Evolutionary conservation across 1,140 invertebrate genomes (phyloP), one percentile per base, ranked within the genome.

Genomic region (Hestina assimilis): DNA sequence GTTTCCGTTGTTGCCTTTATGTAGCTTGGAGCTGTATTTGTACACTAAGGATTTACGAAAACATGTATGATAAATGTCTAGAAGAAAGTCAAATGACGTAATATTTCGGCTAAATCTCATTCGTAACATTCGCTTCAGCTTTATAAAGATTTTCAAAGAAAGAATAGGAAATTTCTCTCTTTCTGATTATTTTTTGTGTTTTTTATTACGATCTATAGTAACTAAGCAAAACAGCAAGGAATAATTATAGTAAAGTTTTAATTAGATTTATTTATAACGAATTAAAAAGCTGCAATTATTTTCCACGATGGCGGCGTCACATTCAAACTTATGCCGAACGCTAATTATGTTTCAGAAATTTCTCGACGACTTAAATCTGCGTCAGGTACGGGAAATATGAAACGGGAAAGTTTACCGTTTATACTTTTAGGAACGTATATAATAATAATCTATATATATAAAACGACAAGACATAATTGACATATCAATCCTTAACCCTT

Each of bases 331-430:
- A 48, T 29, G 46, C 46, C 46, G 46, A 48, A 48, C 35, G 46
- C 46, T 48, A 48, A 48, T 48, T 48, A 48, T 48, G 46, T 48
- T 48, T 35, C 46, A 35, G 46, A 48, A 48, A 48, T 35, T 48
- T 48, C 46, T 35, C 46, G 24, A 48, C 46, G 46, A 48, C 46
- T 48, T 20, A 35, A 31, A 33, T 23, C 31, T 29, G 12, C 28
- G 45, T 8, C 46, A 17, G 46, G 46, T 23, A 48, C 23, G 46
- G 29, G 14, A 20, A 48, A 48, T 48, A 11, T 48, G 14, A 31
- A 17, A 48, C 46, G 46, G 19, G 46, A 35, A 48, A 48, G 19
- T 48, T 48, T 38, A 9, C 17, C 33, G 33, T 17, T 48, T 48
- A 33, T 48, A 48, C 11, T 48, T 48, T 19, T 48, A 20, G 38